Evolutionary conservation across 2,888 invertebrate genomes (phyloP).

Genomic region (Phortica magna): DNA sequence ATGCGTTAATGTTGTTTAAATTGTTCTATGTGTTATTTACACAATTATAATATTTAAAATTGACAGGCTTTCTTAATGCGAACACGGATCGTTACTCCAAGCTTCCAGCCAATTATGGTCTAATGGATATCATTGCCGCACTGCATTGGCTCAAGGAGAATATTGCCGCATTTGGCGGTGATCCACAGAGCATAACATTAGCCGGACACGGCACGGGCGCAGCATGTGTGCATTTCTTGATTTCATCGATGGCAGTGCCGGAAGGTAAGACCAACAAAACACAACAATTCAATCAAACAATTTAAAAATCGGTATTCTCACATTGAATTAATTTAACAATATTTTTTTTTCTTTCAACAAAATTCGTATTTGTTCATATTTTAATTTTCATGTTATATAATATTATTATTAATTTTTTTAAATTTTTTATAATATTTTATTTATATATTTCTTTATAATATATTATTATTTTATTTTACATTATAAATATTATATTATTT

Average conservation of each 20-base stretch:
- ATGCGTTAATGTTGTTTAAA: slow-evolving; percentile 34
- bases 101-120: slow-evolving; percentile 96
- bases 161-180: slow-evolving; percentile 96
- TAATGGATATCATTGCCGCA: slow-evolving; percentile 98
- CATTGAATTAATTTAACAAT: too few relatives aligned
- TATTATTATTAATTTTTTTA: too few relatives aligned
- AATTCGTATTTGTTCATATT: too few relatives aligned
- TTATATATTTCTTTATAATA: too few relatives aligned
- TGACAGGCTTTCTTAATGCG: slow-evolving; percentile 91
- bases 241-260: slow-evolving; percentile 95
- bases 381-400: too few relatives aligned
- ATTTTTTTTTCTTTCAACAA: too few relatives aligned
- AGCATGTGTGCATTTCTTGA: slow-evolving; percentile 95
- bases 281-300: slow-evolving; percentile 1
- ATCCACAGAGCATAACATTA: slow-evolving; percentile 93
- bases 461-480: too few relatives aligned
- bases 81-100: slow-evolving; percentile 91
- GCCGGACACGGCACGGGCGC: slow-evolving; percentile 98
- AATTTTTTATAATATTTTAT: too few relatives aligned
- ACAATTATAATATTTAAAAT: slow-evolving; percentile 11
- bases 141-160: slow-evolving; percentile 98
- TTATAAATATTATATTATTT: too few relatives aligned
- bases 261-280: slow-evolving; percentile 83
- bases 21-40: background rate
- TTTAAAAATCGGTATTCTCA: too few relatives aligned